Evolutionary conservation across 2,888 invertebrate species (phyloP).

Genomic region (Hemithea aestivaria): DNA sequence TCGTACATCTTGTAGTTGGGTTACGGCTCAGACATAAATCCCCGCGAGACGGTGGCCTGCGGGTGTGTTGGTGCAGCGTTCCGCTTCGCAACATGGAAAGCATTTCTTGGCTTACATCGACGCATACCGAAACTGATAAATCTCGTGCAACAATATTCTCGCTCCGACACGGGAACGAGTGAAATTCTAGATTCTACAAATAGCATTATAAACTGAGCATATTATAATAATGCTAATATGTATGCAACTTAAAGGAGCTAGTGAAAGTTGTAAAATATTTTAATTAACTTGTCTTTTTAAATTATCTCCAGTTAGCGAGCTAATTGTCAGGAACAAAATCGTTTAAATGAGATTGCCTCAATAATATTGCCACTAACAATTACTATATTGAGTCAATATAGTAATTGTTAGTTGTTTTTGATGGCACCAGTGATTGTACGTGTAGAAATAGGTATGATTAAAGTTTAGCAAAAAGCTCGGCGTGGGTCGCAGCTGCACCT

Average conservation of each 20-base stretch:
- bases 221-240: too few species aligned
- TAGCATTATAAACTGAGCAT: constrained; percentile 20
- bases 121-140: constrained; percentile 51
- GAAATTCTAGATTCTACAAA: constrained; percentile 37
- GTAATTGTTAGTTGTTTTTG: constrained; percentile 2
- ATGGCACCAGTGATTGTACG: constrained; percentile 4
- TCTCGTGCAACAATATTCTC: constrained; percentile 42
- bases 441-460: constrained; percentile 12
- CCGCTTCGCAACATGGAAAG: constrained; percentile 66
- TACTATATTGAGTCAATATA: constrained; percentile 3
- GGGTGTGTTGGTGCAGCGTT: constrained; percentile 32
- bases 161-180: constrained; percentile 33
- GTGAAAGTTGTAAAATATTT: constrained; percentile 20
- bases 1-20: constrained; percentile 14
- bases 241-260: constrained; percentile 11
- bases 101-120: constrained; percentile 58
- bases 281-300: constrained; percentile 7
- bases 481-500: constrained; percentile 75
- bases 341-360: too few species aligned
- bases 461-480: constrained; percentile 63
- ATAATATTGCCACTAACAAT: constrained; percentile 2
- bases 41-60: constrained; percentile 31
- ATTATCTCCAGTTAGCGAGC: background rate
- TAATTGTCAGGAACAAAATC: too few species aligned
- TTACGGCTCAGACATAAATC: constrained; percentile 43